Evolutionary conservation across 2,888 invertebrate genomes (phyloP), one percentile per base, ranked within the genome.

Genomic region (Hylaea fasciaria): DNA sequence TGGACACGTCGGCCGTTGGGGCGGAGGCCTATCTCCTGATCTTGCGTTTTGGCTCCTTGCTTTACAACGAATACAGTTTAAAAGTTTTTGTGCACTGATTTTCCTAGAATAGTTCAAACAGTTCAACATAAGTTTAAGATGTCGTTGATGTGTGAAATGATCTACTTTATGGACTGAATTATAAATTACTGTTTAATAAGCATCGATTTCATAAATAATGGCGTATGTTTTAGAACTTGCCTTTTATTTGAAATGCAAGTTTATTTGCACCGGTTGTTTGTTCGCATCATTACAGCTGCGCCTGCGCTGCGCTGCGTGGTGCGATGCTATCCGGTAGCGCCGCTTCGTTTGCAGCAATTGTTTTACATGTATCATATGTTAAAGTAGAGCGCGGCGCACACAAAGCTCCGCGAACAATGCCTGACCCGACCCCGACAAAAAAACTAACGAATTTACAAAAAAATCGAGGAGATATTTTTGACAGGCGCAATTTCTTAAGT

Each of bases 401-500:
- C 74, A 80, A 79, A 77, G 76, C 66, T 14, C 12, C 37, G 51
- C 54, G 64, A 72, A 80, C 81, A 80, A 80, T 78, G 68, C 71
- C 70, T 72, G 77, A 76, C 73, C 74, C 76, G 77, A 76, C 71
- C 80, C 74, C 63, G 29, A 65, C 64, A 70, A 72, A 73, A 57
- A 69, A 68, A 65, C 32, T 49, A 69, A 62, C 56, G 70, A 60
- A 72, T 72, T 67, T 58, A 62, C 66, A 72, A 77, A 79, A 78
- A 76, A 72, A 70, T 39, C 48, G 47, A 56, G 53, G 62, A 57
- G 65, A 75, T 61, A 66, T 72, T 68, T 70, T 71, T 73, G 81
- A 80, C 81, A 76, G 81, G 60, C 75, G 79, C 79, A 72, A 80
- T 81, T 77, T 80, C 76, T 81, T 78, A 72, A 64, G 70, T 70